Percentiles rank a stretch among this genome's conserved stretches.
phyloP scores from a whole-genome alignment of 2,113 vertebrate species.

The Candoia aspera region DNA sequence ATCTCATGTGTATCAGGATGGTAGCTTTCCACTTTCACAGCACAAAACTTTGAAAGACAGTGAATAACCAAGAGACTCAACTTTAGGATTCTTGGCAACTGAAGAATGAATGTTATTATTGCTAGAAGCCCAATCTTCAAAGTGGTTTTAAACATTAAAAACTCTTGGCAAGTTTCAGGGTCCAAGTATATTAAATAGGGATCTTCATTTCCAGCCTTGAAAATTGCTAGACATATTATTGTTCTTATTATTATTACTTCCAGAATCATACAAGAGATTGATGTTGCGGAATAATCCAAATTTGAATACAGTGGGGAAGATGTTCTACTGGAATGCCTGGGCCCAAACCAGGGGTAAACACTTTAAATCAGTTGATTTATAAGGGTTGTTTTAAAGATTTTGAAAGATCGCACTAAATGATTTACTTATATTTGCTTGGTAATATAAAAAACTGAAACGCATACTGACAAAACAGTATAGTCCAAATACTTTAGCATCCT shows the following conservation, averaged over 20 bases:
- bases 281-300: not conserved
- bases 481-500: not conserved
- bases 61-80: not conserved
- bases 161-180: not conserved
- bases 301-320: not conserved
- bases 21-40: not conserved
- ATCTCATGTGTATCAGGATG: not conserved
- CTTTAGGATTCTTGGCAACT: not conserved
- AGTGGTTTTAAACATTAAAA: not conserved
- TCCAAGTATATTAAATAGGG: not conserved
- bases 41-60: not conserved
- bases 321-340: no score
- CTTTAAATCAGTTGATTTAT: no score
- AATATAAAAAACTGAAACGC: no score
- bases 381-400: no score
- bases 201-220: not conserved
- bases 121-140: not conserved
- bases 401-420: no score
- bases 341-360: no score
- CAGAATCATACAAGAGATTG: not conserved
- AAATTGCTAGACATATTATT: not conserved
- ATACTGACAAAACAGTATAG: no score
- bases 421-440: not conserved
- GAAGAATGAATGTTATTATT: not conserved
- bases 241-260: not conserved